Base-by-base conservation (phyloP, 2,797 vertebrate species). In the Enteromius unitaeniatus region DNA sequence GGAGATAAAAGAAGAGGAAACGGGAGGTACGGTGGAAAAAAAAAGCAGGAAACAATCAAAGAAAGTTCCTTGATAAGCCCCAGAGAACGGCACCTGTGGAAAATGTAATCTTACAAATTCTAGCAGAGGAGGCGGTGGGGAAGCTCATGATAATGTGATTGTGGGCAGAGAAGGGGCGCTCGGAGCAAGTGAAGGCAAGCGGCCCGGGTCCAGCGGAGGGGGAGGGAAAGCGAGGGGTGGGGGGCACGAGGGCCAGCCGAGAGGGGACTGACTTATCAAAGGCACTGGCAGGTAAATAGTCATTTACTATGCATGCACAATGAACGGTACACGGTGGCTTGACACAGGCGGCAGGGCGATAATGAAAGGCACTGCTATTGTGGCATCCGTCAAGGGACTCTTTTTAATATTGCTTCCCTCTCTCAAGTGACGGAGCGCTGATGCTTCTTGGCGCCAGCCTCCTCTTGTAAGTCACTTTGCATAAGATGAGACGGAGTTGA, bases 291-390 rank as follows among this genome's bases (percentile, higher is more conserved):
- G 95, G 95, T 97, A 96, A 96, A 96, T 94, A 96, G 95, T 95
- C 94, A 95, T 96, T 96, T 96, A 95, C 93, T 95, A 96, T 95
- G 95, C 95, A 95, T 95, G 95, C 94, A 95, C 95, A 95, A 95
- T 95, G 95, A 95, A 93, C 91, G 92, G 94, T 94, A 95, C 93
- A 93, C 91, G 87, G 93, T 93, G 93, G 93, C 95, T 94, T 95
- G 95, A 96, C 95, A 96, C 80, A 79, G 80, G 86, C 88, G 73
- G 81, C 62, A 28, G 92, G 93, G 93, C 90, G 93, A 95, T 96
- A 96, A 96, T 96, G 95, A 96, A 96, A 96, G 95, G 90, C 93
- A 92, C 87, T 91, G 93, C 93, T 95, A 95, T 92, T 94, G 95
- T 95, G 93, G 93, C 93, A 94, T 93, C 95, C 93, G 90, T 93